Evolutionary conservation across 2,888 invertebrate species (phyloP).

Genomic region (Molorchus minor): DNA sequence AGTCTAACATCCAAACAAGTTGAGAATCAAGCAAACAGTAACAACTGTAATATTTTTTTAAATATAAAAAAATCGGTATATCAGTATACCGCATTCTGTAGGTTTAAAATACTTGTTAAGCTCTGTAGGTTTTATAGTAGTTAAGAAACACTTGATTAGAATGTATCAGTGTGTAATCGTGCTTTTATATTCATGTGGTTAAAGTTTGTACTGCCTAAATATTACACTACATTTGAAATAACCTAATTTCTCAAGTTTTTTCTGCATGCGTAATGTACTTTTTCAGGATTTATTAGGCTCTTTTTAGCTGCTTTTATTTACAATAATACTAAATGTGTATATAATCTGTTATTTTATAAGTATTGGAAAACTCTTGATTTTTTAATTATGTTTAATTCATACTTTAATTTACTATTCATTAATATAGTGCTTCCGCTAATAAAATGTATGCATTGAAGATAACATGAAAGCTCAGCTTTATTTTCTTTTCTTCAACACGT

Average conservation of each 20-base stretch:
- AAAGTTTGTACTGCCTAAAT: conserved; percentile 45
- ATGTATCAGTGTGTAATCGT: conserved; percentile 6
- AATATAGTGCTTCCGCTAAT: conserved; percentile 26
- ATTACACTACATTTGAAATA: conserved; percentile 49
- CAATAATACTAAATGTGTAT: conserved; percentile 20
- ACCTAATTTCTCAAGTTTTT: conserved; percentile 26
- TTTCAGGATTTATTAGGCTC: conserved; percentile 22
- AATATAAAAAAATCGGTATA: too few relatives aligned
- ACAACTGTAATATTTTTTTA: too few relatives aligned
- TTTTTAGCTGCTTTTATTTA: conserved; percentile 27
- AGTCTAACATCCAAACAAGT: too few relatives aligned
- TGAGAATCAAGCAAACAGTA: too few relatives aligned
- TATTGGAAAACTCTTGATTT: conserved; percentile 13
- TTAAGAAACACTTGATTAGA: conserved; percentile 10
- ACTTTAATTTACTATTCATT: conserved; percentile 10
- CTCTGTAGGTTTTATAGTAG: too few relatives aligned
- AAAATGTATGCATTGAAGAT: conserved; percentile 22
- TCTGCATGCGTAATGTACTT: conserved; percentile 43
- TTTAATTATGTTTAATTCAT: conserved; percentile 11
- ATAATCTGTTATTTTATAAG: too few relatives aligned
- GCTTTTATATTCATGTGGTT: conserved; percentile 16
- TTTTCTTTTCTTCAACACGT: conserved; percentile 24
- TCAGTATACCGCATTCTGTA: too few relatives aligned
- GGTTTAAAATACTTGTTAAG: too few relatives aligned
- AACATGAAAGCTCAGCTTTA: conserved; percentile 31